phyloP scores from a whole-genome alignment of 1,140 invertebrate genomes.

The Tetramorium simillimum region DNA sequence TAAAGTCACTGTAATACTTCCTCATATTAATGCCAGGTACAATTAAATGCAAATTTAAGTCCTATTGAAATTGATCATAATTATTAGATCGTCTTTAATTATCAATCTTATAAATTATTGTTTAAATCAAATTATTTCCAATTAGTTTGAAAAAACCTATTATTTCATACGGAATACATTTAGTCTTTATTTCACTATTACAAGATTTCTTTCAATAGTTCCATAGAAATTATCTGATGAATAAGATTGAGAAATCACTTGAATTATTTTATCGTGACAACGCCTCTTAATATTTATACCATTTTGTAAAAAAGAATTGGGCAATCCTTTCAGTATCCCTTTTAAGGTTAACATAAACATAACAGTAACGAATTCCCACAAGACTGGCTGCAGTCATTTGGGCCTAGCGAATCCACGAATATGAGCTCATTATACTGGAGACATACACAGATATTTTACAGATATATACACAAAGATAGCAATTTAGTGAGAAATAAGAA shows the following conservation, averaged over 20 bases:
- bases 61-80: not conserved
- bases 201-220: not conserved
- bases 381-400: too few relatives aligned
- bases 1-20: not conserved
- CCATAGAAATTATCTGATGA: not conserved
- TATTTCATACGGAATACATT: not conserved
- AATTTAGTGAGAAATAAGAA: too few relatives aligned
- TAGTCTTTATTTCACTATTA: not conserved
- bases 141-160: not conserved
- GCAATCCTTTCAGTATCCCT: not conserved
- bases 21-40: not conserved
- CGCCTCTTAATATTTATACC: not conserved
- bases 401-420: too few relatives aligned
- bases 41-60: not conserved
- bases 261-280: not conserved
- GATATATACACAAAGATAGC: too few relatives aligned
- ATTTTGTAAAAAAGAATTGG: not conserved
- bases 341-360: conserved; percentile 12
- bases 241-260: not conserved
- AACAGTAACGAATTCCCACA: too few relatives aligned
- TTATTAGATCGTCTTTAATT: not conserved
- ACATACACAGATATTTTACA: too few relatives aligned
- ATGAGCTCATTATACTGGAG: too few relatives aligned
- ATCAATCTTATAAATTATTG: not conserved
- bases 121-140: not conserved